Evolutionary conservation across 2,888 invertebrate species (phyloP).

Genomic region (Neoascia interrupta): DNA sequence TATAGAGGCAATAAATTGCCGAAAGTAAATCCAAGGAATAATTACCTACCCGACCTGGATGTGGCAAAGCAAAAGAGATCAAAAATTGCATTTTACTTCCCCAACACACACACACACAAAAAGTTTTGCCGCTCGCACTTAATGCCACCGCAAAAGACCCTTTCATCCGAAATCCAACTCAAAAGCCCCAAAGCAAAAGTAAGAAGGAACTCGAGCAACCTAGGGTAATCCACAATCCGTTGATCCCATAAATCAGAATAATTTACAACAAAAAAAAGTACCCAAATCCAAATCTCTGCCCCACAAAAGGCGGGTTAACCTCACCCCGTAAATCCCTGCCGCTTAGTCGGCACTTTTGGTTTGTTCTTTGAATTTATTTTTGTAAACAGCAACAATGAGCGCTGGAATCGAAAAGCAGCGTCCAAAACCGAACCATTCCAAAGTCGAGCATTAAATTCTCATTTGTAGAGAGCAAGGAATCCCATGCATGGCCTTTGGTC

Average conservation of each 20-base stretch:
- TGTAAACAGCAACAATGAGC: constrained; percentile 64
- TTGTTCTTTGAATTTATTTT: constrained; percentile 37
- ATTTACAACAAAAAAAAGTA: too few relatives aligned
- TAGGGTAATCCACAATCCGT: constrained; percentile 63
- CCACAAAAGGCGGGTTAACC: constrained; percentile 17
- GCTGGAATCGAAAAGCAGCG: constrained; percentile 41
- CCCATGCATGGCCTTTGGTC: constrained; percentile 12
- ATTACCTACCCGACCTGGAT: constrained; percentile 8
- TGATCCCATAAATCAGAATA: constrained; percentile 70
- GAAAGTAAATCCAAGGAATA: constrained; percentile 46
- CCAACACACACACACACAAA: neutral
- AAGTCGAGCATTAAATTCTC: constrained; percentile 60
- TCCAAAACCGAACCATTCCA: constrained; percentile 1
- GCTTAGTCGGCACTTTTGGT: constrained; percentile 20
- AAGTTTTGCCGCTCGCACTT: constrained; percentile 2
- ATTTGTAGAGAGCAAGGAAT: constrained; percentile 56
- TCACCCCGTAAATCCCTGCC: neutral
- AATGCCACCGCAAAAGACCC: constrained; percentile 48
- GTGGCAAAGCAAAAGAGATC: neutral
- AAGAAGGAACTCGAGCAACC: constrained; percentile 17
- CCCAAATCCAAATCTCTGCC: constrained; percentile 48
- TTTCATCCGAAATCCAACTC: constrained; percentile 38
- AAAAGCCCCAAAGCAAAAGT: constrained; percentile 13
- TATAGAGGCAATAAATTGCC: constrained; percentile 61
- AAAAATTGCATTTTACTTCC: constrained; percentile 57